Evolutionary conservation across 2,888 invertebrate genomes (phyloP).

Genomic region (Andrena minutula): DNA sequence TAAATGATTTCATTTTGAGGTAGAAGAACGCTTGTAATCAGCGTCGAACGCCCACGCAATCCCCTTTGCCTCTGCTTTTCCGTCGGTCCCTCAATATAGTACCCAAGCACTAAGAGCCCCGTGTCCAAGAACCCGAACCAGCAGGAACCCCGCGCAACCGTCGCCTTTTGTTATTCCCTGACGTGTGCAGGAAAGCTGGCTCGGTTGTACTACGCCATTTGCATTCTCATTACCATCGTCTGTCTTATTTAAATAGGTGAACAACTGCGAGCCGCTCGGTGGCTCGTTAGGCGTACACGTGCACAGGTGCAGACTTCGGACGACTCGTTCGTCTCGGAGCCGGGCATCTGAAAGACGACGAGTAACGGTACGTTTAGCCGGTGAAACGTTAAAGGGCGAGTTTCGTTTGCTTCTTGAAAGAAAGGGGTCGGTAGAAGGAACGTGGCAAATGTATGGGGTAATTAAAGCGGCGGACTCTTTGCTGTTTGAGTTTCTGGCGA

Average conservation of each 20-base stretch:
- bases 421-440: neutral
- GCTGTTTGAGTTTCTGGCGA: conserved; percentile 2
- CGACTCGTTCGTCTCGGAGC: conserved; percentile 18
- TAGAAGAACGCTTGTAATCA: no score
- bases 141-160: conserved; percentile 1
- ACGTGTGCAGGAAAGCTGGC: conserved; percentile 66
- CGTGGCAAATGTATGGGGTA: conserved; percentile 18
- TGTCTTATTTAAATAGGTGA: conserved; percentile 81
- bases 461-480: conserved; percentile 34
- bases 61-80: conserved; percentile 2
- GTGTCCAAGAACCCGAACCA: neutral
- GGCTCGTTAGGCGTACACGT: conserved; percentile 60
- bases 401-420: conserved; percentile 20
- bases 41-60: no score
- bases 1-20: no score
- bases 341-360: neutral
- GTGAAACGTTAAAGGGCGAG: conserved; percentile 20
- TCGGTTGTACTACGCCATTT: conserved; percentile 77
- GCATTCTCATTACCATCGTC: conserved; percentile 83
- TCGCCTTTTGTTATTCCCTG: conserved; percentile 63
- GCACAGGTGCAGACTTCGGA: conserved; percentile 6
- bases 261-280: conserved; percentile 73
- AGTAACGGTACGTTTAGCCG: neutral
- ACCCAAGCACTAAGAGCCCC: conserved; percentile 10
- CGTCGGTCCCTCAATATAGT: neutral